Percentiles rank a stretch among this genome's conserved stretches.
phyloP scores from a whole-genome alignment of 2,113 vertebrate genomes.

The Caretta caretta region DNA sequence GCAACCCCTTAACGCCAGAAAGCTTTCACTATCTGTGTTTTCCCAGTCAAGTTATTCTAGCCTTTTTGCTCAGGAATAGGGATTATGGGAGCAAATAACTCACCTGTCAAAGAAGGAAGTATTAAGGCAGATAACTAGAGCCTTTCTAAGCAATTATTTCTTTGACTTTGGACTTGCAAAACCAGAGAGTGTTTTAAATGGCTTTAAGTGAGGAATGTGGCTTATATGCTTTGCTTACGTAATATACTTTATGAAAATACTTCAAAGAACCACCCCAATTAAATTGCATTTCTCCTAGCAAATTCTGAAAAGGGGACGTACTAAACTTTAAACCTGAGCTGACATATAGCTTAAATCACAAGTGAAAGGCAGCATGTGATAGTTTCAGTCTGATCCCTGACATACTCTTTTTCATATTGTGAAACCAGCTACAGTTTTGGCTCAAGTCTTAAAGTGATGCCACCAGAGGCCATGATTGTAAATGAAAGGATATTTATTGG shows the following conservation, averaged over 20 bases:
- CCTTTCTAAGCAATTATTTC: conserved; percentile 9
- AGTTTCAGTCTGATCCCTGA: neutral
- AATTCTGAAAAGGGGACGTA: conserved; percentile 44
- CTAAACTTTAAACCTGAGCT: neutral
- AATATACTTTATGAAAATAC: conserved; percentile 51
- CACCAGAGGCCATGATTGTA: neutral
- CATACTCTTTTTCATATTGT: neutral
- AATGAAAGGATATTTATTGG: neutral
- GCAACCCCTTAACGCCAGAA: neutral
- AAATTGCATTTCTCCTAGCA: neutral
- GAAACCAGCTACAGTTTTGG: conserved; percentile 19
- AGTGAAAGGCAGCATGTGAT: conserved; percentile 36
- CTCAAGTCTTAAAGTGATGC: neutral
- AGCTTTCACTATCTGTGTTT: conserved; percentile 2
- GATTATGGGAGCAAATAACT: conserved; percentile 40
- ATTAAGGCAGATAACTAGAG: conserved; percentile 10
- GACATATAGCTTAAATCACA: conserved; percentile 27
- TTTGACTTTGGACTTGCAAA: conserved; percentile 33
- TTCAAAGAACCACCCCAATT: conserved; percentile 30
- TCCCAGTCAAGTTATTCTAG: neutral
- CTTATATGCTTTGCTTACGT: conserved; percentile 4
- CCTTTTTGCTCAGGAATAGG: neutral
- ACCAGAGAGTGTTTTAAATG: conserved; percentile 48
- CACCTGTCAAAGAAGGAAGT: neutral
- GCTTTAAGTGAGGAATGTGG: neutral